Conservation (phyloP, 2,888 invertebrate species). For the Onchidella celtica region DNA sequence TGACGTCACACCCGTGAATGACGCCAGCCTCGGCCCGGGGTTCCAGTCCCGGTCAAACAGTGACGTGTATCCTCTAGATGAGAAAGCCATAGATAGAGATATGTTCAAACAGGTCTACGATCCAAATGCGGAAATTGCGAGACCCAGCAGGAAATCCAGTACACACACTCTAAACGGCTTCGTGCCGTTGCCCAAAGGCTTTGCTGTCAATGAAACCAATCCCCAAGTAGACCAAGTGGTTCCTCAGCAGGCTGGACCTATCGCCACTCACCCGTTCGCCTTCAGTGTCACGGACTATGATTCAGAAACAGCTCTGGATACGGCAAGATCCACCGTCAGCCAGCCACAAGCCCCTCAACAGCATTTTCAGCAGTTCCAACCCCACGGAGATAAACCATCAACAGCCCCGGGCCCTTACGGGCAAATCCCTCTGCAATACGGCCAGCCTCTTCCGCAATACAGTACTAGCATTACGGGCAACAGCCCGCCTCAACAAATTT, state of each 20-base stretch:
- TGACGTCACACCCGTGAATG: background rate
- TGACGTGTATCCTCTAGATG: conserved; percentile 42
- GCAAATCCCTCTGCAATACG: background rate
- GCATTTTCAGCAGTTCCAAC: background rate
- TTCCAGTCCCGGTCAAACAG: background rate
- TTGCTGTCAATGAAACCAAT: background rate
- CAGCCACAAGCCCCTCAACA: background rate
- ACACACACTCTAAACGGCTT: background rate
- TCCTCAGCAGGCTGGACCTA: background rate
- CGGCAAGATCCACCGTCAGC: background rate
- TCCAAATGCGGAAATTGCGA: background rate
- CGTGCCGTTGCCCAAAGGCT: background rate
- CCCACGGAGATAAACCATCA: background rate
- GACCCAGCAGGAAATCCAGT: background rate
- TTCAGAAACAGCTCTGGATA: background rate
- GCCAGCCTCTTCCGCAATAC: background rate
- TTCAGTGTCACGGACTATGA: conserved; percentile 33
- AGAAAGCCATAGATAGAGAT: conserved; percentile 34
- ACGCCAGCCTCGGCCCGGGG: background rate
- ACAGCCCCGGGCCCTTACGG: background rate
- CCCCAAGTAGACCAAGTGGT: background rate
- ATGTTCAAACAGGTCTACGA: conserved; percentile 39
- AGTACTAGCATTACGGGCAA: background rate
- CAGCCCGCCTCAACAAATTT: background rate
- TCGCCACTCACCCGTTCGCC: background rate